Evolutionary conservation across 2,113 vertebrate genomes (phyloP), one percentile per base, ranked within the genome.

Genomic region (Gallinago media): DNA sequence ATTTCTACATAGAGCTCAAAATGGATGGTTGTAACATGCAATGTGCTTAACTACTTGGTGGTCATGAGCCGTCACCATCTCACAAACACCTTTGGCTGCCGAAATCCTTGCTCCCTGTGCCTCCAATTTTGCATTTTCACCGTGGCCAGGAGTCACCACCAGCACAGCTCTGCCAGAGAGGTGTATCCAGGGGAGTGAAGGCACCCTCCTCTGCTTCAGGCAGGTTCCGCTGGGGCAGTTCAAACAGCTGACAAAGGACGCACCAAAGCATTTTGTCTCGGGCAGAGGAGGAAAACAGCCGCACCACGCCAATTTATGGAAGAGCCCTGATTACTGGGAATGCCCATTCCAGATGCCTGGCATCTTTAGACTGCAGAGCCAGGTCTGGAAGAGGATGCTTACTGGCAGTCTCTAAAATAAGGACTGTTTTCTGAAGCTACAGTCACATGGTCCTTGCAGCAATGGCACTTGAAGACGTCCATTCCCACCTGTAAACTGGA

Each of bases 311-410:
- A 67, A 49, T 36, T 71, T 52, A 31, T 3, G 74, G 46, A 75
- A 89, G 54, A 68, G 62, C 21, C 62, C 27, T 42, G 22, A 9
- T 84, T 91, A 42, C 68, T 81, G 47, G 15, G 38, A 93, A 89
- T 90, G 67, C 34, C 65, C 54, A 26, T 85, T 78, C 74, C 67
- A 75, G 70, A 46, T 55, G 49, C 77, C 66, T 88, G 81, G 70
- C 58, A 90, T 70, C 90, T 72, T 85, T 20, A 83, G 40, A 54
- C 66, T 79, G 81, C 62, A 85, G 62, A 94, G 58, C 58, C 66
- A 73, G 71, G 78, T 47, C 65, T 93, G 85, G 61, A 89, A 92
- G 88, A 85, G 85, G 82, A 88, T 88, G 95, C 94, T 94, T 95
- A 96, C 90, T 4, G 1, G 32, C 70, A 85, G 34, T 29, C 81